phyloP scores from a whole-genome alignment of 2,797 vertebrate genomes.

The Huso huso region DNA sequence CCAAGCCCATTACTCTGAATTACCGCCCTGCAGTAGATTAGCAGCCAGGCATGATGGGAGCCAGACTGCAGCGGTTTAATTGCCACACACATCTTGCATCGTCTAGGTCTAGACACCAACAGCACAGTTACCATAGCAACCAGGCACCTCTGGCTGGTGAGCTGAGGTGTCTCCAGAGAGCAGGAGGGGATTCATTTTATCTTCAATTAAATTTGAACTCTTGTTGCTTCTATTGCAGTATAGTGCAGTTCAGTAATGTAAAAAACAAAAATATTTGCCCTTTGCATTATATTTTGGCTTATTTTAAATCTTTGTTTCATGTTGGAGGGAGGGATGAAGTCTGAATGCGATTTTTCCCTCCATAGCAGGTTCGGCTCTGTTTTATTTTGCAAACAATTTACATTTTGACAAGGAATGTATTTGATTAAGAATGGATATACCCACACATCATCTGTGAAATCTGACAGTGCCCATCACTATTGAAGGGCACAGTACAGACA shows the following conservation, averaged over 20 bases:
- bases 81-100: slow-evolving; percentile 7
- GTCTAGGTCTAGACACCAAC: slow-evolving; percentile 18
- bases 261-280: too few species aligned
- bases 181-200: slow-evolving; percentile 13
- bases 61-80: slow-evolving; percentile 11
- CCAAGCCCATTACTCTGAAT: neutral
- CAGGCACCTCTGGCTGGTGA: slow-evolving; percentile 4
- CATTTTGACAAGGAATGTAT: too few species aligned
- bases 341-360: too few species aligned
- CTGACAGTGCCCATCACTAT: too few species aligned
- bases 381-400: too few species aligned
- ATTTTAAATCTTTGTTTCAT: too few species aligned
- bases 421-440: too few species aligned
- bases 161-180: slow-evolving; percentile 13
- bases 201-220: slow-evolving; percentile 11
- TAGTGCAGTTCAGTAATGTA: neutral
- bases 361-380: too few species aligned
- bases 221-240: neutral
- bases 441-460: too few species aligned
- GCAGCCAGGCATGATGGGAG: neutral
- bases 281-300: too few species aligned
- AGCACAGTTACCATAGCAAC: slow-evolving; percentile 12
- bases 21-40: slow-evolving; percentile 3
- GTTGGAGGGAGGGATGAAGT: too few species aligned
- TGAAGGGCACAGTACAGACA: too few species aligned